These are phyloP conservation scores for Heliangelus exortis DNA, from an alignment of 2,797 vertebrate genomes.

Conservation along the genomic window DNA sequence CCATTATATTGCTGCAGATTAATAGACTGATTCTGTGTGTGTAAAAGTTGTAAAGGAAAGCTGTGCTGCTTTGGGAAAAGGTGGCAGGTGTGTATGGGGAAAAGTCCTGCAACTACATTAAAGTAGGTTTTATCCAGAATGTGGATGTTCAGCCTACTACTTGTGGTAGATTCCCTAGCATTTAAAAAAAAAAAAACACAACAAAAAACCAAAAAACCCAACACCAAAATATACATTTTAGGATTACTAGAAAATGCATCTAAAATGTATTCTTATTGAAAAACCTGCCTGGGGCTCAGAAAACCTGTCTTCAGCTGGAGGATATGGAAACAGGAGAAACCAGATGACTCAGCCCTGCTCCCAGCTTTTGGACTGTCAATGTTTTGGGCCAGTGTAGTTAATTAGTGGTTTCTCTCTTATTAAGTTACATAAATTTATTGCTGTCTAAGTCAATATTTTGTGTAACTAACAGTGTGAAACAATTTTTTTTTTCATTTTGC, in stretches of 20 bases:
- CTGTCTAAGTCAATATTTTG: background rate
- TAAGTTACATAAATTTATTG: background rate
- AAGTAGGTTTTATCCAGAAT: background rate
- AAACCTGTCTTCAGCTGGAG: slow-evolving; percentile 16
- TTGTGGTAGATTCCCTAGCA: background rate
- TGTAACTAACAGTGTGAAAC: background rate
- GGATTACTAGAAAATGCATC: background rate
- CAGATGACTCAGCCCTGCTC: background rate
- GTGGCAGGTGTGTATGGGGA: background rate
- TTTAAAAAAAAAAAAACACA: background rate
- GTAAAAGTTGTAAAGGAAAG: background rate
- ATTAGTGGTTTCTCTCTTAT: slow-evolving; percentile 44
- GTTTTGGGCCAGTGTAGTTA: slow-evolving; percentile 27
- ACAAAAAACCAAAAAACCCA: too few species aligned
- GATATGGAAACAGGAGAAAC: background rate
- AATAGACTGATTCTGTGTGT: background rate
- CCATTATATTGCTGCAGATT: background rate
- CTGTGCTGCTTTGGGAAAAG: background rate
- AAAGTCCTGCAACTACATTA: background rate
- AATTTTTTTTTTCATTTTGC: background rate
- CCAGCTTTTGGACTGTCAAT: background rate
- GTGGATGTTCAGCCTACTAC: background rate
- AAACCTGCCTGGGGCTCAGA: slow-evolving; percentile 15
- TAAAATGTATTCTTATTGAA: background rate
- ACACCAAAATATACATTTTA: background rate